These are phyloP conservation scores for Triplophysa bombifrons DNA, from an alignment of 2,797 vertebrate species.

Conservation along the genomic window DNA sequence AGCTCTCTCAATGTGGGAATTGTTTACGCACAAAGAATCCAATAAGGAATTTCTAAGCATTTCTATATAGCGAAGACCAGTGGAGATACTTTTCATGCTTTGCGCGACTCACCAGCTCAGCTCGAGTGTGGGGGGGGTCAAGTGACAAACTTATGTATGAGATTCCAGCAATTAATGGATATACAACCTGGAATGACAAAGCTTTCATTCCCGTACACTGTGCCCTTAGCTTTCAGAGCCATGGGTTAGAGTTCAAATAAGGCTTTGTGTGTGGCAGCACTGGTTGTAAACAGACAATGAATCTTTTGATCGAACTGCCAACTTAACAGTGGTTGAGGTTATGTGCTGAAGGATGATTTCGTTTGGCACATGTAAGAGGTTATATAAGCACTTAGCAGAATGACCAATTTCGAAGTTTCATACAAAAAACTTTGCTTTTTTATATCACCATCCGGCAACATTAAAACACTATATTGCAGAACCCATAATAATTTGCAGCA, in stretches of 20 bases:
- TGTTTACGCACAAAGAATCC: constrained; percentile 75
- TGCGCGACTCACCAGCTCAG: constrained; percentile 39
- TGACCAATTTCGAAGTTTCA: constrained; percentile 12
- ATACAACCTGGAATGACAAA: constrained; percentile 62
- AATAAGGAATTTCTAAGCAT: constrained; percentile 71
- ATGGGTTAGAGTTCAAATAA: constrained; percentile 69
- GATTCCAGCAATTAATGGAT: constrained; percentile 70
- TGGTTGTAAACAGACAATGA: constrained; percentile 68
- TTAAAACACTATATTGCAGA: not conserved
- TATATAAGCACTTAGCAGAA: constrained; percentile 31
- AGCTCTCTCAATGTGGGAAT: constrained; percentile 72
- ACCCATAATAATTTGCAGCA: not conserved
- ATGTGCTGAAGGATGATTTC: constrained; percentile 46
- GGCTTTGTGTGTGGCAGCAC: constrained; percentile 68
- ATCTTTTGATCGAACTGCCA: constrained; percentile 66
- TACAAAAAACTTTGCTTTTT: constrained; percentile 3
- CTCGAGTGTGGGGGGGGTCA: constrained; percentile 52
- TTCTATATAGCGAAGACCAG: constrained; percentile 58
- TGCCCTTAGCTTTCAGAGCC: constrained; percentile 62
- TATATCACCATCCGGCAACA: not conserved
- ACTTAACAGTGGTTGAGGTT: constrained; percentile 60
- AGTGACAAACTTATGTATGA: constrained; percentile 53
- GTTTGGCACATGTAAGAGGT: constrained; percentile 60
- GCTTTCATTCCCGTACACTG: constrained; percentile 65
- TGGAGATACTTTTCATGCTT: constrained; percentile 63